Percentiles rank a stretch among this genome's conserved stretches.
These are phyloP conservation scores for Euthynnus affinis DNA, from an alignment of 2,797 vertebrate genomes.

Conservation along the genomic window DNA sequence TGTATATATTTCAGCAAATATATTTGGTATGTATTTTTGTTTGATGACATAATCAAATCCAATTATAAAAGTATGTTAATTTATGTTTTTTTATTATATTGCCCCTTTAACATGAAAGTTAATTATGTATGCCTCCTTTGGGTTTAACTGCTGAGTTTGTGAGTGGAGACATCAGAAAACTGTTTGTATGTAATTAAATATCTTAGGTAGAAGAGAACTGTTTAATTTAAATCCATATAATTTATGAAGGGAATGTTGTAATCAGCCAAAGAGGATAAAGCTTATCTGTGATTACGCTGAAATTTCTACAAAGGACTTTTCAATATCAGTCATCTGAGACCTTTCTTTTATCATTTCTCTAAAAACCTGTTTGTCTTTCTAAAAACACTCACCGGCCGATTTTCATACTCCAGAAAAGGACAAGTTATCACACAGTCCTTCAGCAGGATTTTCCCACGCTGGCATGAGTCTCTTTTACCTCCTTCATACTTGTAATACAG, in stretches of 20 bases:
- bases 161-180: background rate
- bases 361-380: no score
- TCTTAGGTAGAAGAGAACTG: background rate
- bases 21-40: background rate
- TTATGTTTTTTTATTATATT: background rate
- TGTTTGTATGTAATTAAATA: background rate
- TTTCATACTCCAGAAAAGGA: constrained; percentile 93
- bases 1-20: background rate
- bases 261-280: background rate
- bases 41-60: background rate
- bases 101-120: background rate
- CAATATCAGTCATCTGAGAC: background rate
- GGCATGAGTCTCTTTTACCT: constrained; percentile 88
- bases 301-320: background rate
- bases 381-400: constrained; percentile 88
- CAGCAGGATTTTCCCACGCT: constrained; percentile 90
- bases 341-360: background rate
- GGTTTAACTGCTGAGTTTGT: background rate
- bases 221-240: background rate
- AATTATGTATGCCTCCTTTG: background rate
- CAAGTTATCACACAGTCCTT: constrained; percentile 90
- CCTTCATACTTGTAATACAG: constrained; percentile 94
- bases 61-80: background rate
- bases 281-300: background rate
- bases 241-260: background rate